Base-by-base conservation (phyloP, 2,797 vertebrate species). In the Euthynnus affinis region DNA sequence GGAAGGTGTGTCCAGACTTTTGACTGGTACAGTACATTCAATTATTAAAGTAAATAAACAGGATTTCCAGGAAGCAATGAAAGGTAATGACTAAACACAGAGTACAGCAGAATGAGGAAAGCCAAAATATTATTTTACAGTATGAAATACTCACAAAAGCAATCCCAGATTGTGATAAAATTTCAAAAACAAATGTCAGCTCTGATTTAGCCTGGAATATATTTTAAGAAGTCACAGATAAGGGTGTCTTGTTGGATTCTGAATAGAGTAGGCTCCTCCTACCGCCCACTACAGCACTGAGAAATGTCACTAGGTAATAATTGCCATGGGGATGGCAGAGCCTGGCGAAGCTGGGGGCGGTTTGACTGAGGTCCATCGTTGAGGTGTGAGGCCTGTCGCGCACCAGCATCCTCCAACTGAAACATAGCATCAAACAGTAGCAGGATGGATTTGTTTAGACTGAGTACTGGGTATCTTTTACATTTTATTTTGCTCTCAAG, bases 271-370 rank as follows among this genome's bases (percentile, higher is more conserved):
- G 17, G 69, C 88, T 87, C 85, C 91, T 85, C 89, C 91, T 68
- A 74, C 85, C 89, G 12, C 81, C 92, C 93, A 89, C 91, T 46
- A 82, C 80, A 78, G 78, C 82, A 62, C 74, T 77, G 83, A 91
- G 88, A 94, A 93, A 95, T 95, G 93, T 95, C 92, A 94, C 90
- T 85, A 88, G 92, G 91, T 93, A 93, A 94, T 91, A 87, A 95
- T 96, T 94, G 90, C 94, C 94, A 95, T 96, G 95, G 94, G 93
- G 94, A 96, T 93, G 87, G 89, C 83, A 89, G 94, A 91, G 90
- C 89, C 91, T 91, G 89, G 85, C 46, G 70, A 89, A 92, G 85
- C 90, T 89, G 93, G 90, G 78, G 92, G 90, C 78, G 90, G 89
- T 71, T 91, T 93, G 93, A 93, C 91, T 93, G 93, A 93, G 91